A percentile compares a stretch with the other conserved stretches of the same genome.
phyloP scores from a whole-genome alignment of 2,113 vertebrate species.

The Conger conger region DNA sequence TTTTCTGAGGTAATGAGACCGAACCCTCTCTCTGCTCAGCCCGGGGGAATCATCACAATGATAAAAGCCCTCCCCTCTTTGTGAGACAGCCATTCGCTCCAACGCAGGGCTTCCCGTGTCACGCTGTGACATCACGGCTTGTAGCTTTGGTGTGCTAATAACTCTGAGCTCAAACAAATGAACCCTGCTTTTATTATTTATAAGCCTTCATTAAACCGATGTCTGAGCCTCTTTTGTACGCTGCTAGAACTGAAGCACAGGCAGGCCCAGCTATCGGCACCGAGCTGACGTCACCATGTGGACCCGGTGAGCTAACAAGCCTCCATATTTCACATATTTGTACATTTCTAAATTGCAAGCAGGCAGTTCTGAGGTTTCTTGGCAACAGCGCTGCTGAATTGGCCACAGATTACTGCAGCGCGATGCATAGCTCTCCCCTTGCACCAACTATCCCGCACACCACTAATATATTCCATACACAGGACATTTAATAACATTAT shows the following conservation, averaged over 20 bases:
- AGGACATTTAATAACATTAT: not conserved
- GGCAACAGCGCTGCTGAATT: not conserved
- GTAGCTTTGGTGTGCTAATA: not conserved
- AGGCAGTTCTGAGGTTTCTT: not conserved
- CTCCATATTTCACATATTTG: not conserved
- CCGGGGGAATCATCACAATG: too few relatives aligned
- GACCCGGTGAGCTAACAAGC: not conserved
- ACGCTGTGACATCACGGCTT: not conserved
- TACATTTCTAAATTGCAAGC: not conserved
- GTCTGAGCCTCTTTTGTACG: not conserved
- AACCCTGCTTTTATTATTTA: not conserved
- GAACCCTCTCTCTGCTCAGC: too few relatives aligned
- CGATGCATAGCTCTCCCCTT: not conserved
- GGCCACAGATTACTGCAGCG: not conserved
- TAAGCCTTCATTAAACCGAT: not conserved
- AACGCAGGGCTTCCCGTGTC: too few relatives aligned
- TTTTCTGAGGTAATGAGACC: too few relatives aligned
- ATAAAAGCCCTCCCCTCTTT: not conserved
- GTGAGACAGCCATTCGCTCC: not conserved
- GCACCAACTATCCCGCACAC: not conserved
- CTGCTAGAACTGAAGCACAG: not conserved
- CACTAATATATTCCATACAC: not conserved
- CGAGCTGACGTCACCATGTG: not conserved
- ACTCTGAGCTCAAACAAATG: not conserved
- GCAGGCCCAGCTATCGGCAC: not conserved